phyloP scores from a whole-genome alignment of 1,140 invertebrate species.

The Copidosoma floridanum region DNA sequence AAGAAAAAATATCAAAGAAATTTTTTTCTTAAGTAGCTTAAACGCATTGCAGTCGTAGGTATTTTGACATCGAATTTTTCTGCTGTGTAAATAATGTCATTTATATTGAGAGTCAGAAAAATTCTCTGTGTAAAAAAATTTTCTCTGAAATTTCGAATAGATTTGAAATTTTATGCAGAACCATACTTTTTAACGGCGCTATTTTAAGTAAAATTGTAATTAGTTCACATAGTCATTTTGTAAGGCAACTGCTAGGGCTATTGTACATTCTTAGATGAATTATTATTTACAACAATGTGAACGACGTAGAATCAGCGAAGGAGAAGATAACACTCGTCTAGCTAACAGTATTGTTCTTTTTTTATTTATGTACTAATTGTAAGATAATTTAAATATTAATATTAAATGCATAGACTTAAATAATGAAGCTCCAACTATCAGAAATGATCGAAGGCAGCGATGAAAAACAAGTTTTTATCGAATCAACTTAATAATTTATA shows the following conservation, averaged over 20 bases:
- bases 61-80: too few species aligned
- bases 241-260: not conserved
- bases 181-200: too few species aligned
- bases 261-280: not conserved
- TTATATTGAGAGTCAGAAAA: too few species aligned
- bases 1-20: too few species aligned
- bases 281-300: not conserved
- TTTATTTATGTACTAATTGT: not conserved
- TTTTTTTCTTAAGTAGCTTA: too few species aligned
- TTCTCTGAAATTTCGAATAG: too few species aligned
- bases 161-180: not conserved
- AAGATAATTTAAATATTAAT: not conserved
- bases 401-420: not conserved
- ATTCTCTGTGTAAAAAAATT: too few species aligned
- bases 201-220: not conserved
- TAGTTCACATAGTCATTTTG: not conserved
- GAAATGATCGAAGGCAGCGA: conserved; percentile 16
- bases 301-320: not conserved
- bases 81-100: too few species aligned
- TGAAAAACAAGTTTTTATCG: not conserved
- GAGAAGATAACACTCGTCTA: not conserved
- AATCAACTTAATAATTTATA: not conserved
- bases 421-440: conserved; percentile 14
- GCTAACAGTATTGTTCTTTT: conserved; percentile 14
- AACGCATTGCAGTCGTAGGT: too few species aligned